A percentile compares a stretch with the other conserved stretches of the same genome.
Evolutionary conservation across 1,140 invertebrate species (phyloP).

Genomic region (Drosophila burlai): DNA sequence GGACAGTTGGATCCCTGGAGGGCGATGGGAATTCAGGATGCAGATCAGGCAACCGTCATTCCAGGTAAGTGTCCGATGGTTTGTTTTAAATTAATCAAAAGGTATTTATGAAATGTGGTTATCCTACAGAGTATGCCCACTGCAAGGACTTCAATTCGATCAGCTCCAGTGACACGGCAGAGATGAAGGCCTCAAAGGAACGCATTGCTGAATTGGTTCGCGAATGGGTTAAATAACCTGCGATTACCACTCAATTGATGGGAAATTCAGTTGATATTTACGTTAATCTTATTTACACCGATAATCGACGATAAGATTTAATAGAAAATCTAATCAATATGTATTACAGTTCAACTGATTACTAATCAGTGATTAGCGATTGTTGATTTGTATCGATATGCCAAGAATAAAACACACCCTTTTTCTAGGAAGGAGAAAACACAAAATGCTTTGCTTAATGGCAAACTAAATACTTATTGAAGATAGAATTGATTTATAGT

Average conservation of each 20-base stretch:
- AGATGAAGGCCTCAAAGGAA: conserved; percentile 85
- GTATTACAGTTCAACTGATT: neutral
- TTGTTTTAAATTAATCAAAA: neutral
- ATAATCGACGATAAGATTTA: conserved; percentile 11
- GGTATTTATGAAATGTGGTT: neutral
- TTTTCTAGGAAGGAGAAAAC: neutral
- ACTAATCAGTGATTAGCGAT: neutral
- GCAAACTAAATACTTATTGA: neutral
- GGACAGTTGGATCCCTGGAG: conserved; percentile 89
- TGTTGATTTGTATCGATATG: neutral
- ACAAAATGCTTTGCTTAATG: too few species aligned
- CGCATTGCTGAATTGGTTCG: conserved; percentile 70
- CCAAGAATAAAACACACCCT: neutral
- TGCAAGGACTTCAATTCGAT: conserved; percentile 88
- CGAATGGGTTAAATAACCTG: conserved; percentile 66
- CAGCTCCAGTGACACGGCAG: conserved; percentile 84
- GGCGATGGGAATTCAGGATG: conserved; percentile 86
- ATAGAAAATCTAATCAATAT: conserved; percentile 7
- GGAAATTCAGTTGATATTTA: neutral
- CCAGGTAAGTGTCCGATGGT: conserved; percentile 48
- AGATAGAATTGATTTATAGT: neutral
- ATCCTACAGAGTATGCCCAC: conserved; percentile 87
- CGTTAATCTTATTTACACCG: neutral
- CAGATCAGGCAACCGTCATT: conserved; percentile 62
- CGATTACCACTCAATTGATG: neutral